Evolutionary conservation across 1,140 invertebrate genomes (phyloP).

Genomic region (Chironomus striatipennis): DNA sequence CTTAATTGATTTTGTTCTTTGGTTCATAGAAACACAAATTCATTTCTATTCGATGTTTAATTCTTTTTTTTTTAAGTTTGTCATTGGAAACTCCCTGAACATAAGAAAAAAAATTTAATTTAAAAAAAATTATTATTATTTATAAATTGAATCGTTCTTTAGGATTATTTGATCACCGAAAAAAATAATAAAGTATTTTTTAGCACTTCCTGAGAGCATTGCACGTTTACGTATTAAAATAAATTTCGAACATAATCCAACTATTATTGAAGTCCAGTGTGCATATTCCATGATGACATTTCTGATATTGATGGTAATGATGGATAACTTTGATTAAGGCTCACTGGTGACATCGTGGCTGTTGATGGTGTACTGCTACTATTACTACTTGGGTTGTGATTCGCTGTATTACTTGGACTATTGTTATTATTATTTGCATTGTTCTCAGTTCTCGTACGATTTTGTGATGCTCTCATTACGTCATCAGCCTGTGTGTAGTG

Average conservation of each 20-base stretch:
- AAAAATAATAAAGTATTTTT: neutral
- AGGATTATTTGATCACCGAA: no score
- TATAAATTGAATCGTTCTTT: no score
- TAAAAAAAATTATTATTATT: no score
- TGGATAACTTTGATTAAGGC: slow-evolving; percentile 9
- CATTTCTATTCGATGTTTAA: slow-evolving; percentile 12
- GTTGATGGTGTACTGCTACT: slow-evolving; percentile 18
- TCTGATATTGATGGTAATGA: slow-evolving; percentile 12
- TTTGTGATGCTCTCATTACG: slow-evolving; percentile 62
- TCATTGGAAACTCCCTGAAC: slow-evolving; percentile 11
- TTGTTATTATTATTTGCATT: slow-evolving; percentile 32
- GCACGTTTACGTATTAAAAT: neutral
- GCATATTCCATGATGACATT: slow-evolving; percentile 19
- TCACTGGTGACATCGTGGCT: slow-evolving; percentile 8
- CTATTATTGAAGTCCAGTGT: slow-evolving; percentile 13
- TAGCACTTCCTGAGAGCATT: slow-evolving; percentile 14
- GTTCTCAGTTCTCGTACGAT: slow-evolving; percentile 41
- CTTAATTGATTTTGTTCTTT: slow-evolving; percentile 7
- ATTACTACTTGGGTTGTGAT: slow-evolving; percentile 12
- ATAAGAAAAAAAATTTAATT: neutral
- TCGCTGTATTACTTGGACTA: slow-evolving; percentile 24
- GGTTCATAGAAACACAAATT: neutral
- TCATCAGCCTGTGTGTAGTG: slow-evolving; percentile 76
- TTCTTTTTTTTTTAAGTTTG: neutral
- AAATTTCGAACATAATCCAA: neutral